Conservation (phyloP, 2,113 vertebrate genomes). For the Poicephalus meyeri region DNA sequence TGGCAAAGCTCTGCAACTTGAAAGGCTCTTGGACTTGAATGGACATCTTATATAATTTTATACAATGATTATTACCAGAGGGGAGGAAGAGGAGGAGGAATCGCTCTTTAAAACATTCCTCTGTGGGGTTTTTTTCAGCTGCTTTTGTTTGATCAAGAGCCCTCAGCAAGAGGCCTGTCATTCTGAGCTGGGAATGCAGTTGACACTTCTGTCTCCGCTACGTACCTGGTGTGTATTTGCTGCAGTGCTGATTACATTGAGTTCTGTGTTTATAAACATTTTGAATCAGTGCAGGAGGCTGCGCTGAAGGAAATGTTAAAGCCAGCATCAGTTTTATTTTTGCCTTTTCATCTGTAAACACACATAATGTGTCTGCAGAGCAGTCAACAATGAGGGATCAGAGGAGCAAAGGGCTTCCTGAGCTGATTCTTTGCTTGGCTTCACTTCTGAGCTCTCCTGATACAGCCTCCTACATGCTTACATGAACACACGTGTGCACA, state of each 20-base stretch:
- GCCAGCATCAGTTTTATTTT: slow-evolving; percentile 7
- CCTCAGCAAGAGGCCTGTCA: slow-evolving; percentile 55
- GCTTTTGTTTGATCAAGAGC: slow-evolving; percentile 40
- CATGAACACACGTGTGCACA: fast-evolving
- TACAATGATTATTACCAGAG: neutral
- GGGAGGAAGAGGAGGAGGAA: neutral
- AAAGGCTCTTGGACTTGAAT: neutral
- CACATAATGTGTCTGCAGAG: neutral
- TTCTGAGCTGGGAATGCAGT: neutral
- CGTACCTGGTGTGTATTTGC: slow-evolving; percentile 76
- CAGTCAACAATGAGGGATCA: neutral
- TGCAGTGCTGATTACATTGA: slow-evolving; percentile 76
- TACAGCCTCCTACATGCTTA: neutral
- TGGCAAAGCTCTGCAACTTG: neutral
- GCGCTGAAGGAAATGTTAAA: slow-evolving; percentile 57
- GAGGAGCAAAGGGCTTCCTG: slow-evolving; percentile 32
- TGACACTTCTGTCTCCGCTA: slow-evolving; percentile 60
- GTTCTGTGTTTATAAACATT: slow-evolving; percentile 80
- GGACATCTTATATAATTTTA: neutral
- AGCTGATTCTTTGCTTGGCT: slow-evolving; percentile 18
- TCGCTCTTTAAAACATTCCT: neutral
- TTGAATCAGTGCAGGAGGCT: slow-evolving; percentile 45
- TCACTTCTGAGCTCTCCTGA: neutral
- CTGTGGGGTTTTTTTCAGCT: slow-evolving; percentile 6
- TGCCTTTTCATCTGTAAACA: slow-evolving; percentile 48